Evolutionary conservation across 1,140 invertebrate genomes (phyloP), one percentile per base, ranked within the genome.

Genomic region (Bicyclus anynana): DNA sequence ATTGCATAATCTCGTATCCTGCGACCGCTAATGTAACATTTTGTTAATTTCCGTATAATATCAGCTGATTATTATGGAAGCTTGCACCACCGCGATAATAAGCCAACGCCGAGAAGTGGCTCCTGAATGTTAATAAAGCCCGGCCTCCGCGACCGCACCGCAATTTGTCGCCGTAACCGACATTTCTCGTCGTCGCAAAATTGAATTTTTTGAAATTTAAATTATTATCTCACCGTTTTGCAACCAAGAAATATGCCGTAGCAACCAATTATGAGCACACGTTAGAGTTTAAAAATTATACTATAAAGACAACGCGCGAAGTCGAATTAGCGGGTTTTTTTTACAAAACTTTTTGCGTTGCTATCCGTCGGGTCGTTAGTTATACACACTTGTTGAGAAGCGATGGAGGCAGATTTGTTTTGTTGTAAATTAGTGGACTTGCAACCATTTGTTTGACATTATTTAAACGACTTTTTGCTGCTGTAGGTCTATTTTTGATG

Each of bases 91-190:
- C 16, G 49, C 72, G 59, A 59, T 74, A 76, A 80, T 77, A 61
- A 77, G 65, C 67, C 50, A 71, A 65, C 65, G 66, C 66, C 67
- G 59, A 66, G 64, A 55, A 61, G 53, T 56, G 48, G 27, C 56
- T 54, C 48, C 47, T 56, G 59, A 64, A 61, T 60, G 54, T 61
- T 77, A 75, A 74, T 76, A 65, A 74, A 75, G 57, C 53, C 59
- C 44, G 46, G 37, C 50, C 56, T 55, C 48, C 63, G 59, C 44
- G 57, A 63, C 76, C 72, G 74, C 77, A 74, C 67, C 52, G 70
- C 67, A 77, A 84, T 83, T 84, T 84, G 76, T 77, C 78, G 73
- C 74, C 71, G 71, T 77, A 77, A 76, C 73, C 69, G 65, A 70
- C 62, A 78, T 84, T 77, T 80, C 73, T 3, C 42, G 20, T 21